phyloP scores from a whole-genome alignment of 1,140 invertebrate genomes.

The Glossosoma conforme region DNA sequence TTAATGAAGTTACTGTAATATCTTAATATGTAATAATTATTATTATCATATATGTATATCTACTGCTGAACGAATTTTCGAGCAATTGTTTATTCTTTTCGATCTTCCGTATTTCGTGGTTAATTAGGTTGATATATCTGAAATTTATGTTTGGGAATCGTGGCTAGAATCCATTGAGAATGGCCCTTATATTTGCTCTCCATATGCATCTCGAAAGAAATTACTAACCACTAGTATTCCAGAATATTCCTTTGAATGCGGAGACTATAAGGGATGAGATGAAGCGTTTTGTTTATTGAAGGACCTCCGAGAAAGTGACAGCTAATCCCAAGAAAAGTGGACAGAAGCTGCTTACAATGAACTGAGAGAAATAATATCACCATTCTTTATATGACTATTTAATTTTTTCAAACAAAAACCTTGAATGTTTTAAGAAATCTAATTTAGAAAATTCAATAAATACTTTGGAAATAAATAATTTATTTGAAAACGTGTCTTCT shows the following conservation, averaged over 20 bases:
- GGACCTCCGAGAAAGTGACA: slow-evolving; percentile 21
- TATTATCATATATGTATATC: no score
- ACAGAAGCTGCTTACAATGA: no score
- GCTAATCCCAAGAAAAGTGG: slow-evolving; percentile 18
- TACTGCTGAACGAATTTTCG: slow-evolving; percentile 7
- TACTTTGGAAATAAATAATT: no score
- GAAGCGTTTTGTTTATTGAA: slow-evolving; percentile 12
- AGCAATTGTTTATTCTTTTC: slow-evolving; percentile 8
- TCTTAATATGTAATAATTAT: no score
- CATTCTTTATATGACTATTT: no score
- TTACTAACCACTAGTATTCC: slow-evolving; percentile 21
- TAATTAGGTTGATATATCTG: neutral
- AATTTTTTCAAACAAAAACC: no score
- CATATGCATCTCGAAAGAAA: slow-evolving; percentile 25
- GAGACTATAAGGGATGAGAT: neutral
- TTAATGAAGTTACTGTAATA: no score
- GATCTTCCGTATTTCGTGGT: neutral
- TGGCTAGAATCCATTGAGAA: slow-evolving; percentile 11
- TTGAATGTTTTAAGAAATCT: no score
- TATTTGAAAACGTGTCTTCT: no score
- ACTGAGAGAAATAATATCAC: no score
- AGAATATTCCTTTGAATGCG: slow-evolving; percentile 5
- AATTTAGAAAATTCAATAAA: no score
- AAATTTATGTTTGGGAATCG: neutral
- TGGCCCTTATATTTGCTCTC: slow-evolving; percentile 23